Evolutionary conservation across 2,113 vertebrate genomes (phyloP).

Genomic region (Hymenochirus boettgeri): DNA sequence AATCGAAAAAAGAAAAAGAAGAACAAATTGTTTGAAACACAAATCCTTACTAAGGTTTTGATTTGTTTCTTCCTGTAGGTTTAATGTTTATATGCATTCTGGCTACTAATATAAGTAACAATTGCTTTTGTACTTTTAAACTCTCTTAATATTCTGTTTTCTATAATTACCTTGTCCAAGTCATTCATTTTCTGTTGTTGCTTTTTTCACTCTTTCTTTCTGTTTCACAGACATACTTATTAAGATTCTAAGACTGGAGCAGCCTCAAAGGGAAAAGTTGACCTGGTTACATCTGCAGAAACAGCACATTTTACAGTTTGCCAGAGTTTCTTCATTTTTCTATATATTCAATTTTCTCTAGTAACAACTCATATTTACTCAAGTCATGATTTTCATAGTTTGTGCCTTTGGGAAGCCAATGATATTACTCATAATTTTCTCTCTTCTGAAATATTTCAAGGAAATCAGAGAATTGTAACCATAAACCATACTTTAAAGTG

Average conservation of each 20-base stretch:
- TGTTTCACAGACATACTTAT: conserved; percentile 5
- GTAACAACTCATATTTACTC: conserved; percentile 17
- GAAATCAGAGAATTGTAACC: background rate
- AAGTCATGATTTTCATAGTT: conserved; percentile 4
- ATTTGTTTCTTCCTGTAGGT: too few relatives aligned
- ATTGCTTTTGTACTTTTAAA: background rate
- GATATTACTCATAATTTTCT: conserved; percentile 3
- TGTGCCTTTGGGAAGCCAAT: background rate
- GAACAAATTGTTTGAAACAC: too few relatives aligned
- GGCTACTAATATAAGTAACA: background rate
- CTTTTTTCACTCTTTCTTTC: background rate
- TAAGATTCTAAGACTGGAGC: conserved; percentile 15
- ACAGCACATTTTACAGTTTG: conserved; percentile 15
- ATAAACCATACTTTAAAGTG: background rate
- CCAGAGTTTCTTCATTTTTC: background rate
- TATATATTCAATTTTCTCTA: conserved; percentile 6
- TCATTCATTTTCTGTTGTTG: background rate
- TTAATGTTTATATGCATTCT: too few relatives aligned
- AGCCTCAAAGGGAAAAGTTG: conserved; percentile 18
- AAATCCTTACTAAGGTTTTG: too few relatives aligned
- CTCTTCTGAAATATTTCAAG: background rate
- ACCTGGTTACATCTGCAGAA: conserved; percentile 18
- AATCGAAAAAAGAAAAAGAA: too few relatives aligned
- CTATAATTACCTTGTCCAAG: background rate
- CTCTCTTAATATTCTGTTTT: background rate